phyloP scores from a whole-genome alignment of 2,797 vertebrate genomes.

The Spinus pinus region DNA sequence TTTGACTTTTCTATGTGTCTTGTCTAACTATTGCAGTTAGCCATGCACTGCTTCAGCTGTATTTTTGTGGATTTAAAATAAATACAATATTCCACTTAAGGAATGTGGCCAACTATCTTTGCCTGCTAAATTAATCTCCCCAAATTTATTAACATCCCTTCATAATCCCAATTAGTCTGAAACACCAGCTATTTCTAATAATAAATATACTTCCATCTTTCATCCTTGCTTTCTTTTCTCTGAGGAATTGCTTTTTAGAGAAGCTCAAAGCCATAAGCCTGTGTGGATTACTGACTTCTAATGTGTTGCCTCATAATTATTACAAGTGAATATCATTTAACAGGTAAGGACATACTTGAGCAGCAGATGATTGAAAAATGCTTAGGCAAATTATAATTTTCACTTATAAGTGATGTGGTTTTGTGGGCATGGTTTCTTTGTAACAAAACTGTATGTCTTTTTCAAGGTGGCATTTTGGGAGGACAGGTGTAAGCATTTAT shows the following conservation, averaged over 20 bases:
- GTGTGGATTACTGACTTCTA: neutral
- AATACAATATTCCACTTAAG: neutral
- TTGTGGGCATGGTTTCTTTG: neutral
- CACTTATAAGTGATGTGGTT: neutral
- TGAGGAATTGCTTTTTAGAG: neutral
- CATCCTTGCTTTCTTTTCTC: neutral
- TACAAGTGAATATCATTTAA: neutral
- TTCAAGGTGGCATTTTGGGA: neutral
- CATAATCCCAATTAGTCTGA: neutral
- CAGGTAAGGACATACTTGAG: neutral
- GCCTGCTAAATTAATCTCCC: neutral
- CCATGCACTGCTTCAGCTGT: neutral
- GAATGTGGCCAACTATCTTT: neutral
- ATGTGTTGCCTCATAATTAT: neutral
- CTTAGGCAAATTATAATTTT: neutral
- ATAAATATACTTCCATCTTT: neutral
- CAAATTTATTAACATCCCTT: neutral
- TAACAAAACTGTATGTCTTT: neutral
- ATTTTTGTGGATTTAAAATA: neutral
- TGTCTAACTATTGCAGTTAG: neutral
- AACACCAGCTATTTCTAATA: neutral
- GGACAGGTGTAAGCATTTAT: fast-evolving
- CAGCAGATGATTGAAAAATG: neutral
- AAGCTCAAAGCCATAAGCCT: neutral
- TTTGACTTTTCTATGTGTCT: neutral